Evolutionary conservation across 2,888 invertebrate species (phyloP).

Genomic region (Emmelina monodactyla): DNA sequence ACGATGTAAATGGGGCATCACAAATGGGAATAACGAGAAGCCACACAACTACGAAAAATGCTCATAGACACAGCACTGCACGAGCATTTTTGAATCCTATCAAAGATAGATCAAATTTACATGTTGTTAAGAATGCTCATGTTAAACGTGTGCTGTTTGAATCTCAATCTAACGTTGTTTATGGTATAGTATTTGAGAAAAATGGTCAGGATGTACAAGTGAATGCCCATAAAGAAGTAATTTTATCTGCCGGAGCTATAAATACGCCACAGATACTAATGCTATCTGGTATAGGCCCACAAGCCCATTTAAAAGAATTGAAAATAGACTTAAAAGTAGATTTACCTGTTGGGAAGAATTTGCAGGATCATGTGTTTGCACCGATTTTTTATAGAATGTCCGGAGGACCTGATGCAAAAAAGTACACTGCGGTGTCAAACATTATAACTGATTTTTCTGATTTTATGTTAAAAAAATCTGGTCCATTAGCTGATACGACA

Average conservation of each 20-base stretch:
- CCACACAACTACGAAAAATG: conserved; percentile 48
- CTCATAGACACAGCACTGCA: conserved; percentile 56
- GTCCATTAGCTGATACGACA: conserved; percentile 45
- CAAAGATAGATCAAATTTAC: conserved; percentile 41
- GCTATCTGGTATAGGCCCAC: conserved; percentile 61
- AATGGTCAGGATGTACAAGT: conserved; percentile 33
- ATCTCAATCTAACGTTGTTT: conserved; percentile 40
- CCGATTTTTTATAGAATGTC: conserved; percentile 36
- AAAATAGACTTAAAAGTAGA: conserved; percentile 43
- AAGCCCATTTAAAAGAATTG: conserved; percentile 34
- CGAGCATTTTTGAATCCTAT: conserved; percentile 54
- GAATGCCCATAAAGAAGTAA: conserved; percentile 50
- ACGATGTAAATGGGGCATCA: conserved; percentile 41
- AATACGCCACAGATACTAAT: conserved; percentile 60
- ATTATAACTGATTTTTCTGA: background rate
- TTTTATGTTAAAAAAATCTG: conserved; percentile 63
- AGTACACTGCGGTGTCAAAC: background rate
- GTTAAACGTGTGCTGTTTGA: conserved; percentile 63
- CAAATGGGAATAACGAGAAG: conserved; percentile 55
- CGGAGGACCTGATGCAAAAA: no score
- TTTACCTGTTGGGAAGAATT: conserved; percentile 57
- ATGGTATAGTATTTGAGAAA: conserved; percentile 40
- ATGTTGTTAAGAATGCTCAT: conserved; percentile 55
- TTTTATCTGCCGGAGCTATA: conserved; percentile 55
- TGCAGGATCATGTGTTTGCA: conserved; percentile 58